These are phyloP conservation scores for Pantelozetes paolii DNA, from an alignment of 2,888 invertebrate genomes.

Conservation along the genomic window DNA sequence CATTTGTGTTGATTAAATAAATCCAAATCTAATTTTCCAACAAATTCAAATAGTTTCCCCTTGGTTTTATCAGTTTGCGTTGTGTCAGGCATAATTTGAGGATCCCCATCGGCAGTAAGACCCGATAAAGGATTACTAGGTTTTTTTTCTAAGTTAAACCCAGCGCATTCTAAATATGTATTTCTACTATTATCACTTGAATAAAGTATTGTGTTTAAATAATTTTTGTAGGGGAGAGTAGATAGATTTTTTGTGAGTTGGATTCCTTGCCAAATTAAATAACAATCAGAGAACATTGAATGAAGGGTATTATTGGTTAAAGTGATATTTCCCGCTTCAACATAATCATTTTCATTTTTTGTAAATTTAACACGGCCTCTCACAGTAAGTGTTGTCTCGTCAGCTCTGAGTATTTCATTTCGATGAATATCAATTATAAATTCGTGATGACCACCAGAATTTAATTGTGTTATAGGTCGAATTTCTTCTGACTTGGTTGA, in stretches of 20 bases:
- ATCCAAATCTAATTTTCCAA: conserved; percentile 3
- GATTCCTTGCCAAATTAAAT: not conserved
- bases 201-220: not conserved
- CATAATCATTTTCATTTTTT: not conserved
- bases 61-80: not conserved
- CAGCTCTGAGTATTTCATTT: not conserved
- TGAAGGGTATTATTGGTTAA: not conserved
- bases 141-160: not conserved
- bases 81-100: not conserved
- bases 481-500: not conserved
- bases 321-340: not conserved
- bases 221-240: not conserved
- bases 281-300: conserved; percentile 4
- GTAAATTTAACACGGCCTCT: not conserved
- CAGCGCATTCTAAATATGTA: not conserved
- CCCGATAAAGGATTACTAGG: too few relatives aligned
- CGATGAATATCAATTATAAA: not conserved
- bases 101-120: too few relatives aligned
- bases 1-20: not conserved
- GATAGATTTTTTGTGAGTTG: not conserved
- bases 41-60: not conserved
- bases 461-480: conserved; percentile 1
- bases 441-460: not conserved
- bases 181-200: not conserved
- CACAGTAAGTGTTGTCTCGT: not conserved